Conservation (phyloP, 2,113 vertebrate genomes). For the Cnemophilus loriae region DNA sequence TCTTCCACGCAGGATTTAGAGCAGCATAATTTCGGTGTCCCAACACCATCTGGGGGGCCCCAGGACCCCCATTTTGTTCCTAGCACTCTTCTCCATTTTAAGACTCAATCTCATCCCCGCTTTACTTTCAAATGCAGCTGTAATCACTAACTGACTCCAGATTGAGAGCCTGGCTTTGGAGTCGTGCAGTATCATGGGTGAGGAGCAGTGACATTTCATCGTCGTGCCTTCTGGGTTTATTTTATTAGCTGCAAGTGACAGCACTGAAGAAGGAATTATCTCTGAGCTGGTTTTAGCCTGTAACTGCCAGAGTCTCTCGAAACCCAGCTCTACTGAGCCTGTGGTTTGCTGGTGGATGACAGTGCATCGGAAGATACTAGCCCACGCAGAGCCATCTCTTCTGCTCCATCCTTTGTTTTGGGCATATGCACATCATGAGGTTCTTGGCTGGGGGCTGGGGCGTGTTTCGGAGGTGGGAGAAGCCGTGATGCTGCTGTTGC, state of each 20-base stretch:
- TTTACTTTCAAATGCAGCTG: neutral
- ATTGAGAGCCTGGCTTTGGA: neutral
- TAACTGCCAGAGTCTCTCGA: neutral
- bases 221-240: neutral
- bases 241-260: constrained; percentile 18
- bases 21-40: neutral
- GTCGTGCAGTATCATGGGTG: neutral
- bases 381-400: neutral
- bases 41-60: accelerated
- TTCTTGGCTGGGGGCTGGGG: neutral
- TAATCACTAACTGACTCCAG: neutral
- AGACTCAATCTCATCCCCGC: neutral
- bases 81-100: neutral
- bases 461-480: neutral
- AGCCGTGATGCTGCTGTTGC: neutral
- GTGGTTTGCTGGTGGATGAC: neutral
- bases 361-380: constrained; percentile 63
- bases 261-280: neutral
- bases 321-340: neutral
- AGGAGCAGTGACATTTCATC: neutral
- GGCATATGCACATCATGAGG: neutral
- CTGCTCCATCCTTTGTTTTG: constrained; percentile 31
- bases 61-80: neutral
- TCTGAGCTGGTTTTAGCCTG: constrained; percentile 10
- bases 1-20: neutral